A percentile compares a stretch with the other conserved stretches of the same genome.
Conservation (phyloP, 2,113 vertebrate species). For the Lophius piscatorius region DNA sequence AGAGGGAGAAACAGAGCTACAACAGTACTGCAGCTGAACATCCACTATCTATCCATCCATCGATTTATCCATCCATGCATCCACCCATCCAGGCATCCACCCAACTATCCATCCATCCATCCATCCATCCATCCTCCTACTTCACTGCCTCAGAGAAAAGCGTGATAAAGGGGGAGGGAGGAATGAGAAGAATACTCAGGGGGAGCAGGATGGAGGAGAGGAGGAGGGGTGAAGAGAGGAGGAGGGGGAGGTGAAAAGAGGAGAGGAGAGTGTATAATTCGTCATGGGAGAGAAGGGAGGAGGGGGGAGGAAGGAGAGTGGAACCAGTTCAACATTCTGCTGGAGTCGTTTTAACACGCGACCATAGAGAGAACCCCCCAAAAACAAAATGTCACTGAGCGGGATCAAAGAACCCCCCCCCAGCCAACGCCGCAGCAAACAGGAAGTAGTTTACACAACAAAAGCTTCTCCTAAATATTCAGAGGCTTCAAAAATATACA, state of each 20-base stretch:
- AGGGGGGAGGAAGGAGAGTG: constrained; percentile 1
- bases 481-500: no score
- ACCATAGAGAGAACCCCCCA: no score
- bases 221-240: no score
- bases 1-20: constrained; percentile 8
- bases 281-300: constrained; percentile 45
- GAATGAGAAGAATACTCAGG: constrained; percentile 45
- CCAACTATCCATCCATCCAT: constrained; percentile 11
- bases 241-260: constrained; percentile 47
- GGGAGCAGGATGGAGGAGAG: constrained; percentile 19
- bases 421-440: no score
- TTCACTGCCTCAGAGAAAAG: constrained; percentile 15
- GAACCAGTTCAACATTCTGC: background rate
- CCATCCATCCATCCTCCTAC: no score
- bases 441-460: no score
- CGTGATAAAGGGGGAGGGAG: constrained; percentile 1
- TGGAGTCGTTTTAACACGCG: no score
- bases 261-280: constrained; percentile 54
- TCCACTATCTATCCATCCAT: constrained; percentile 45
- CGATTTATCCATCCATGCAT: no score
- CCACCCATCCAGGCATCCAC: constrained; percentile 33
- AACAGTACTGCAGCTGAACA: no score
- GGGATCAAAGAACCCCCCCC: no score
- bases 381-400: no score
- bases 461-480: no score